phyloP scores from a whole-genome alignment of 2,113 vertebrate genomes.

The Hydrolagus affinis region DNA sequence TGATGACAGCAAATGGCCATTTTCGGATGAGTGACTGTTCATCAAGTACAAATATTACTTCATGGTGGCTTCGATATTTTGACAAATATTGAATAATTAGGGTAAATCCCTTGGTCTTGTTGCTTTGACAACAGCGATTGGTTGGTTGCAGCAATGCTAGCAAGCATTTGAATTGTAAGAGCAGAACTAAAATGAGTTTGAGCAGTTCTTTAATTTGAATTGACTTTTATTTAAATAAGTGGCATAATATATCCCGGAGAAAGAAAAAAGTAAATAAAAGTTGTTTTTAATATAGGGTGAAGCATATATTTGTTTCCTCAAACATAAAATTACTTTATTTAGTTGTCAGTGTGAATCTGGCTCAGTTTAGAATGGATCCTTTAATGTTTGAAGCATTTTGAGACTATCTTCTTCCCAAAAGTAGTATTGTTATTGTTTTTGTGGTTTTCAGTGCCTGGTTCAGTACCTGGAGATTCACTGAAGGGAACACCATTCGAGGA shows the following conservation, averaged over 20 bases:
- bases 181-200: neutral
- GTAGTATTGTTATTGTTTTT: neutral
- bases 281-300: neutral
- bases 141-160: neutral
- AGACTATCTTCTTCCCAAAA: too few relatives aligned
- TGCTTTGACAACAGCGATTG: neutral
- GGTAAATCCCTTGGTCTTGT: neutral
- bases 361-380: too few relatives aligned
- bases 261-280: neutral
- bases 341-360: neutral
- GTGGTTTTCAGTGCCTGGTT: slow-evolving; percentile 75
- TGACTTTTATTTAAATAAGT: neutral
- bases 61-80: neutral
- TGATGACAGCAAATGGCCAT: neutral
- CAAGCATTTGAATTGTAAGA: neutral
- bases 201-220: neutral
- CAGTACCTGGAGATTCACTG: slow-evolving; percentile 79
- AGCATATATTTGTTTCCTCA: neutral
- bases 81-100: neutral
- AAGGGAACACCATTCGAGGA: slow-evolving; percentile 94
- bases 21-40: neutral
- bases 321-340: neutral
- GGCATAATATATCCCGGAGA: neutral
- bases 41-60: neutral
- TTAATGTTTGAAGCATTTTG: too few relatives aligned